Evolutionary conservation across 1,140 invertebrate genomes (phyloP), one percentile per base, ranked within the genome.

Genomic region (Meteorus sp.): DNA sequence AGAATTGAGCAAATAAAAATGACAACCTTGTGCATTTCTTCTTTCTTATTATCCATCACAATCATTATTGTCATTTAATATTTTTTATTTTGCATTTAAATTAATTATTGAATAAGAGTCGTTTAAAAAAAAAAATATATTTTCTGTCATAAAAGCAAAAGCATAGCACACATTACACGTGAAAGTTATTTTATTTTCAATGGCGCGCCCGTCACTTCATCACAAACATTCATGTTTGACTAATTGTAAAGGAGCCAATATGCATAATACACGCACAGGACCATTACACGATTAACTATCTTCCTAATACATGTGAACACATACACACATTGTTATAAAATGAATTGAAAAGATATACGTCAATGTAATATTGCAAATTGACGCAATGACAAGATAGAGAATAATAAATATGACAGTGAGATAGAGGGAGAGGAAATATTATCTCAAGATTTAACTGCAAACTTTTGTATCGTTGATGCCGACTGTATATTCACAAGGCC

Each of bases 111-210:
- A 31, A 48, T 15, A 48, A 23, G 15, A 25, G 45, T 15, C 22
- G 50, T 31, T 35, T n/a, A 52, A 22, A 23, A 17, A 19, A 35
- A 6, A 6, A 23, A 35, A 27, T 31, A 8, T 15, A 33, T 15
- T 20, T 52, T 37, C 25, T 37, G 19, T 33, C 33, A 52, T 52
- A 52, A 52, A 52, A 52, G 50, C 50, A 25, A 15, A 58, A 54
- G 48, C n/a, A n/a, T n/a, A n/a, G n/a, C n/a, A n/a, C n/a, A n/a
- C n/a, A n/a, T n/a, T n/a, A n/a, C n/a, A n/a, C 56, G 56, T 27
- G 56, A 58, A 58, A 58, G 56, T n/a, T n/a, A n/a, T n/a, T n/a
- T n/a, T n/a, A n/a, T 58, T 51, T 50, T 51, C 56, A 58, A 58
- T 58, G 44, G 22, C 41, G 43, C 23, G 33, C 23, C 25, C 17